phyloP scores from a whole-genome alignment of 2,113 vertebrate genomes.

The Anser cygnoides region DNA sequence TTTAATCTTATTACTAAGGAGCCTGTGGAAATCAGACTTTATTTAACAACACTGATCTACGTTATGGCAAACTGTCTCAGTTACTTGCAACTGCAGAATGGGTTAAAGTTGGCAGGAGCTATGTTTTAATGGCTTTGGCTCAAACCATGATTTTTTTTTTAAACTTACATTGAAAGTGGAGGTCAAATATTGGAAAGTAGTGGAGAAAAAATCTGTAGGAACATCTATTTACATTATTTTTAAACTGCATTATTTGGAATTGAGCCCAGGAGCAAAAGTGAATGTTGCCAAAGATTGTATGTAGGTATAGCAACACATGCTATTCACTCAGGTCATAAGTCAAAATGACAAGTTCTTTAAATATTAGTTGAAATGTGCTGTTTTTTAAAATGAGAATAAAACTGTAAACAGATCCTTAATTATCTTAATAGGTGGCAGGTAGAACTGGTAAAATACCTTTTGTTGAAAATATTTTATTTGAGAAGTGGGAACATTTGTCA shows the following conservation, averaged over 20 bases:
- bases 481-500: background rate
- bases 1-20: background rate
- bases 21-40: background rate
- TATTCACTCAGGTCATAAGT: background rate
- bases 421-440: background rate
- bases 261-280: background rate
- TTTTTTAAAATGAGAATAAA: background rate
- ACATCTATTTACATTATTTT: background rate
- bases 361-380: background rate
- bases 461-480: conserved; percentile 3
- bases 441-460: background rate
- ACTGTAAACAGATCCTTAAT: background rate
- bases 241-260: background rate
- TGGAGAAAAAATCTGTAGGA: background rate
- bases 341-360: background rate
- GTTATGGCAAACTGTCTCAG: background rate
- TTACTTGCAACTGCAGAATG: background rate
- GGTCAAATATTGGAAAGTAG: background rate
- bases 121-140: background rate
- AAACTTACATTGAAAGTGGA: background rate
- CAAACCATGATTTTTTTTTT: background rate
- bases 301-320: background rate
- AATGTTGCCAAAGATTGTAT: background rate
- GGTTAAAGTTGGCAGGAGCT: background rate
- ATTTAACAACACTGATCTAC: background rate